Evolutionary conservation across 2,888 invertebrate genomes (phyloP).

Genomic region (Amblyteles armatorius): DNA sequence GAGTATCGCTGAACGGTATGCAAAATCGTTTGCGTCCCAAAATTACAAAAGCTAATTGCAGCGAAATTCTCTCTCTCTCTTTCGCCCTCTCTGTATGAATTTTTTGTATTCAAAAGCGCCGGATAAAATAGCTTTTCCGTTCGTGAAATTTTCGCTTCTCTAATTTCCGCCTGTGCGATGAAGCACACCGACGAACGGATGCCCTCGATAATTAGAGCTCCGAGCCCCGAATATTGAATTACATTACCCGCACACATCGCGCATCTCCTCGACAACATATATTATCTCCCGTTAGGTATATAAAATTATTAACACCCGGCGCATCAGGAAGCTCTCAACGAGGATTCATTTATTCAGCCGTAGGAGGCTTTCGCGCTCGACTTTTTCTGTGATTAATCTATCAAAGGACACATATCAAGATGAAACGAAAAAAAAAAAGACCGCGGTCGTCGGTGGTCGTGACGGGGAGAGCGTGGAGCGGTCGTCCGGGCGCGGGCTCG

Average conservation of each 20-base stretch:
- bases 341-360: constrained; percentile 2
- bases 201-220: constrained; percentile 40
- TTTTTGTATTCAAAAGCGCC: not conserved
- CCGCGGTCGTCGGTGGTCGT: not conserved
- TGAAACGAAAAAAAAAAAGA: not conserved
- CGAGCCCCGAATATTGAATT: constrained; percentile 16
- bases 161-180: constrained; percentile 24
- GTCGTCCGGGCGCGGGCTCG: constrained; percentile 2
- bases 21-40: not conserved
- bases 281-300: not conserved
- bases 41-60: not conserved
- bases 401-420: constrained; percentile 22
- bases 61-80: not conserved
- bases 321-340: not conserved
- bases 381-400: constrained; percentile 14
- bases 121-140: not conserved
- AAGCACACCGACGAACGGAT: constrained; percentile 7
- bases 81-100: not conserved
- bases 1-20: not conserved
- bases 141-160: constrained; percentile 27
- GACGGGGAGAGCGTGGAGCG: not conserved
- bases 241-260: constrained; percentile 18
- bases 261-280: not conserved
- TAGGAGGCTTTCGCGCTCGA: not conserved
- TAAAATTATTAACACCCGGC: constrained; percentile 13